phyloP scores from a whole-genome alignment of 1,140 invertebrate species.

The Leptinotarsa defecta region DNA sequence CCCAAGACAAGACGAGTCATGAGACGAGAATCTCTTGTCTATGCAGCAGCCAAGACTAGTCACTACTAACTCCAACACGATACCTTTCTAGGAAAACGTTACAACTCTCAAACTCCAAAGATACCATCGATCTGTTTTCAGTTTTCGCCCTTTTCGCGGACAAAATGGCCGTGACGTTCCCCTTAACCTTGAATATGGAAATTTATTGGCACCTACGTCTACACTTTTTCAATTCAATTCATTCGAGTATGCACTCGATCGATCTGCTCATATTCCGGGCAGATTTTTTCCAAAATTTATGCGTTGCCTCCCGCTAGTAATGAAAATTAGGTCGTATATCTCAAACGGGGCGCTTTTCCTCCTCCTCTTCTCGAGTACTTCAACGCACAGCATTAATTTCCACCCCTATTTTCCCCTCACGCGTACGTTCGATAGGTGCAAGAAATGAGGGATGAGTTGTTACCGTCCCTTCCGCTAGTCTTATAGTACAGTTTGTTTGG shows the following conservation, averaged over 20 bases:
- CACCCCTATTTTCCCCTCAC: neutral
- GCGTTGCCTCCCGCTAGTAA: neutral
- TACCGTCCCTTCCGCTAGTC: neutral
- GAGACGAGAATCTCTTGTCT: too few relatives aligned
- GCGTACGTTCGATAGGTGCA: neutral
- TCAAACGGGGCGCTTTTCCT: neutral
- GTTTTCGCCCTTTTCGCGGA: too few relatives aligned
- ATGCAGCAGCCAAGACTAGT: too few relatives aligned
- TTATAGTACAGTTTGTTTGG: neutral
- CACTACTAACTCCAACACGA: too few relatives aligned
- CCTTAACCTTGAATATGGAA: too few relatives aligned
- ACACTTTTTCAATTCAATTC: slow-evolving; percentile 1
- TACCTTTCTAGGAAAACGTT: too few relatives aligned
- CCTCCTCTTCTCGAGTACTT: neutral
- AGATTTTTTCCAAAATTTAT: neutral
- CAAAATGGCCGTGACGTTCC: too few relatives aligned
- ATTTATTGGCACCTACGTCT: neutral
- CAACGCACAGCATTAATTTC: slow-evolving; percentile 1
- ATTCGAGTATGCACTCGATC: neutral
- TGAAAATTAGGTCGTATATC: slow-evolving; percentile 6
- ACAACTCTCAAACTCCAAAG: too few relatives aligned
- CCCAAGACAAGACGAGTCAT: too few relatives aligned
- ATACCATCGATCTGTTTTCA: too few relatives aligned
- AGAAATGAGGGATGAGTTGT: slow-evolving; percentile 6
- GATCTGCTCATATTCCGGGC: neutral